Evolutionary conservation across 2,888 invertebrate genomes (phyloP), one percentile per base, ranked within the genome.

Genomic region (Mamestra brassicae): DNA sequence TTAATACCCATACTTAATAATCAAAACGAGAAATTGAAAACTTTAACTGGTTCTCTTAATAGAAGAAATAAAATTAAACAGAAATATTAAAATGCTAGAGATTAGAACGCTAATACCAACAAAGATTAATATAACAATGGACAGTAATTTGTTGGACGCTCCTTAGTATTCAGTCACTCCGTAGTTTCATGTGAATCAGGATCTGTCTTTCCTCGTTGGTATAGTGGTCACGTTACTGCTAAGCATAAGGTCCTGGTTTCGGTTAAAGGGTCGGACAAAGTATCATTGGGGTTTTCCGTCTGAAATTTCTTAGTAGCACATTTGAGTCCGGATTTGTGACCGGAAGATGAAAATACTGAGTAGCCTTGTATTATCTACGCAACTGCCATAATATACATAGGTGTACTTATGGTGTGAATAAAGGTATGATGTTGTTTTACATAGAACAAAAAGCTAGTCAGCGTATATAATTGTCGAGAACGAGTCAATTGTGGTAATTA

Each of bases 401-500:
- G n/a, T 42, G 10, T n/a, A 60, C 38, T 17, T 47, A 13, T 47
- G 47, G 47, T 15, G 47, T 47, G 47, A 47, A 13, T 47, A 15
- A 3, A 60, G 8, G 17, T 10, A 38, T 60, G 38, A 10, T n/a
- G 36, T 10, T 4, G 38, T 38, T 45, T 62, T 62, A 45, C 45
- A 67, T 57, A 60, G 60, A 69, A 71, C 62, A 71, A 82, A 85
- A 70, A 78, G 55, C 81, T 47, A 87, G 80, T 82, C 87, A 86
- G 81, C 82, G 60, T 81, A 72, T 80, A 80, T 85, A 81, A 82
- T 85, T 80, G 78, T 77, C 73, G 63, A 78, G 78, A 82, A 71
- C 80, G 70, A 83, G 71, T 80, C 89, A 89, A 88, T 90, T 90
- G 89, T 81, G 80, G 85, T 87, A 87, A 90, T 90, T 87, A 89